Conservation (phyloP, 2,113 vertebrate species). For the Bagarius yarrelli region DNA sequence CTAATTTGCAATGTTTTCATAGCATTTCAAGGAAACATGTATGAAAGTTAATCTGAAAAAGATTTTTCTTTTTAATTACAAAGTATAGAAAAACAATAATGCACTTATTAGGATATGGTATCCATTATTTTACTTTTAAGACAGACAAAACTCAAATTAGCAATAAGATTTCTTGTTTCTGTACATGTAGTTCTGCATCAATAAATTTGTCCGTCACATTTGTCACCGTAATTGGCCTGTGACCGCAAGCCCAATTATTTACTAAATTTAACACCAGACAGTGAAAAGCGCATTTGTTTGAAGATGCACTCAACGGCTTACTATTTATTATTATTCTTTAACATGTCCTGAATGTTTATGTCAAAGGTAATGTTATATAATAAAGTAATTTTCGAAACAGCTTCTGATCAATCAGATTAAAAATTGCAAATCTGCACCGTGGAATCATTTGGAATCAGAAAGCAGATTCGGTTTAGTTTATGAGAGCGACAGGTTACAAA, state of each 20-base stretch:
- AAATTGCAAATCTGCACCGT: background rate
- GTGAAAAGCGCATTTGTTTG: background rate
- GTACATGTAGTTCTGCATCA: background rate
- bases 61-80: background rate
- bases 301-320: background rate
- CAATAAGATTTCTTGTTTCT: background rate
- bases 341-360: background rate
- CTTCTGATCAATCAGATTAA: background rate
- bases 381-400: background rate
- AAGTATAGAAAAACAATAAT: background rate
- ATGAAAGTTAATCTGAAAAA: no score
- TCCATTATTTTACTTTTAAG: background rate
- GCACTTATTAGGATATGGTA: background rate
- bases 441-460: no score
- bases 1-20: background rate
- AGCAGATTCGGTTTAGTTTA: background rate
- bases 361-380: background rate
- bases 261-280: background rate
- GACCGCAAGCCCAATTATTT: background rate
- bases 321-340: background rate
- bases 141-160: background rate
- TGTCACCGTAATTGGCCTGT: background rate
- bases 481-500: background rate
- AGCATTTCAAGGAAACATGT: background rate
- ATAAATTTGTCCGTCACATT: background rate